Evolutionary conservation across 1,140 invertebrate genomes (phyloP).

Genomic region (Mercenaria mercenaria): DNA sequence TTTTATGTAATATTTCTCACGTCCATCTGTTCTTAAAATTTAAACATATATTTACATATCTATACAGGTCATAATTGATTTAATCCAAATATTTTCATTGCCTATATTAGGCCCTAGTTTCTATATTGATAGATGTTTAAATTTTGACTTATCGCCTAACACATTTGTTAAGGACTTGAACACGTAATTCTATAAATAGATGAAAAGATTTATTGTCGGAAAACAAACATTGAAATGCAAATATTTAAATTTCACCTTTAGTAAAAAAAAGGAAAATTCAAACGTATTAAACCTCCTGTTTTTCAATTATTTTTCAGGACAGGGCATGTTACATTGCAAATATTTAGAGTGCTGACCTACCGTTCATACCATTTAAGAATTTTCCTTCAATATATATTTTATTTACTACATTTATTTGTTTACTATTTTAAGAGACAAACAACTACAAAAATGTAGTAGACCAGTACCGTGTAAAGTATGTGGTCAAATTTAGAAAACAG

Average conservation of each 20-base stretch:
- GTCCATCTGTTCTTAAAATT: background rate
- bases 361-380: no score
- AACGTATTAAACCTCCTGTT: background rate
- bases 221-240: conserved; percentile 21
- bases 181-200: conserved; percentile 22
- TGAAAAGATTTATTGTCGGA: conserved; percentile 19
- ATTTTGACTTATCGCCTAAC: conserved; percentile 10
- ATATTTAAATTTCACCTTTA: conserved; percentile 5
- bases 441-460: no score
- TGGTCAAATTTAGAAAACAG: no score
- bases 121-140: conserved; percentile 23
- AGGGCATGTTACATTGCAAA: background rate
- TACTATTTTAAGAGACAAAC: no score
- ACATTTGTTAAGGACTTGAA: background rate
- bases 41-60: background rate
- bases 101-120: conserved; percentile 10
- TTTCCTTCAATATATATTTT: no score
- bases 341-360: no score
- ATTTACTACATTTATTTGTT: no score
- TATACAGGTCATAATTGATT: conserved; percentile 3
- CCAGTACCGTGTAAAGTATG: no score
- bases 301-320: background rate
- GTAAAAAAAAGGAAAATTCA: background rate
- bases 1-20: background rate
- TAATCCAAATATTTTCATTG: conserved; percentile 21